Conservation (phyloP, 2,888 invertebrate genomes). For the Endotricha flammealis region DNA sequence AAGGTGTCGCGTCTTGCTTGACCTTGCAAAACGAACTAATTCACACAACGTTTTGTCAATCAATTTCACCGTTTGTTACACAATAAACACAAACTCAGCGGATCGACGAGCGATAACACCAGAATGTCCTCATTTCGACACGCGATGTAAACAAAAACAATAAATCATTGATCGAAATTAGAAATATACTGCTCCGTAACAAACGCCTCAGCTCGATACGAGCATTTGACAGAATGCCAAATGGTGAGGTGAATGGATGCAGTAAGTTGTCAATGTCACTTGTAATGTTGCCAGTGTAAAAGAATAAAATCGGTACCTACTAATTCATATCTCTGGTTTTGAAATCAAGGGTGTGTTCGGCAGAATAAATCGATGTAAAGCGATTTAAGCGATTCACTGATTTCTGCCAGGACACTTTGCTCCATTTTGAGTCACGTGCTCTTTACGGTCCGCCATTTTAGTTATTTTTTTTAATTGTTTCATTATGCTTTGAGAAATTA, state of each 20-base stretch:
- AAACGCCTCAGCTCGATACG: conserved; percentile 16
- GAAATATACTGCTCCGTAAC: conserved; percentile 33
- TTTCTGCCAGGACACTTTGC: no score
- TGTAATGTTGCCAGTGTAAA: no score
- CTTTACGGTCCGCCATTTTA: no score
- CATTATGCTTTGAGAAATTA: no score
- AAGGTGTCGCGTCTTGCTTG: conserved; percentile 19
- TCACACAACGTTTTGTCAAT: conserved; percentile 39
- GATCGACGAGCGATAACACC: conserved; percentile 22
- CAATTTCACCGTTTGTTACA: conserved; percentile 38
- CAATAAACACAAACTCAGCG: conserved; percentile 34
- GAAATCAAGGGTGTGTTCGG: no score
- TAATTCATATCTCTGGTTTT: no score
- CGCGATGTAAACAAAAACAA: conserved; percentile 59
- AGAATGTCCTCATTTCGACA: conserved; percentile 34
- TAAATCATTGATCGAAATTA: conserved; percentile 57
- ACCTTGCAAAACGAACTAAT: conserved; percentile 42
- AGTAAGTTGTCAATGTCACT: background rate
- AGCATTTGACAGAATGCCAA: conserved; percentile 47
- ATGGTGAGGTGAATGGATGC: conserved; percentile 3
- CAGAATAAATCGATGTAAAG: no score
- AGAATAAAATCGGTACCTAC: no score
- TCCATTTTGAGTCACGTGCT: no score
- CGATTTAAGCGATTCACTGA: no score
- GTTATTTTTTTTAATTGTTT: no score